Evolutionary conservation across 2,797 vertebrate species (phyloP).

Genomic region (Sebastolobus alascanus): DNA sequence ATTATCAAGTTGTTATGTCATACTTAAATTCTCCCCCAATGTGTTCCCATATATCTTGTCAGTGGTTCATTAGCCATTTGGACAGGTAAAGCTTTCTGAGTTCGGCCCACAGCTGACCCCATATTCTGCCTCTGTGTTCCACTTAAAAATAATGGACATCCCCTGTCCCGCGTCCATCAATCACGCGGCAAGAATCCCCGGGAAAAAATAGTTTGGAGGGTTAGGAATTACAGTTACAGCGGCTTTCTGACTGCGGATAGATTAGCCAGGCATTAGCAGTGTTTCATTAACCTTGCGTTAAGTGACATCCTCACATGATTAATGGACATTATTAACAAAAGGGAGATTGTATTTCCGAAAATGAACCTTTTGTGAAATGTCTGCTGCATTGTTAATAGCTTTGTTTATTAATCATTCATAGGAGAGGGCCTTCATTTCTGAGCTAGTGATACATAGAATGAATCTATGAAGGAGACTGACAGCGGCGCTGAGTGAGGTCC

Average conservation of each 20-base stretch:
- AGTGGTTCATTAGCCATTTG: constrained; percentile 81
- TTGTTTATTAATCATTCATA: constrained; percentile 86
- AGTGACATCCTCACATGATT: constrained; percentile 83
- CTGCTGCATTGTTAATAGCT: constrained; percentile 80
- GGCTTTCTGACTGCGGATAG: constrained; percentile 82
- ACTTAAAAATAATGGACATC: constrained; percentile 86
- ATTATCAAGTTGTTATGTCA: constrained; percentile 84
- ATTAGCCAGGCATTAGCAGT: constrained; percentile 85
- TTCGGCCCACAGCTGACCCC: constrained; percentile 78
- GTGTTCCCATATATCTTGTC: constrained; percentile 84
- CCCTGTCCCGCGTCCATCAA: constrained; percentile 83
- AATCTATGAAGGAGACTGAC: constrained; percentile 62
- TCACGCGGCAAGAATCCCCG: constrained; percentile 69
- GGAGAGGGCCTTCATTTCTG: constrained; percentile 69
- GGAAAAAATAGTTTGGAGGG: constrained; percentile 74
- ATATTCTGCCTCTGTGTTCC: constrained; percentile 81
- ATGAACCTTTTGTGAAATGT: constrained; percentile 84
- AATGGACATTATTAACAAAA: constrained; percentile 87
- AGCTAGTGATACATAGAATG: constrained; percentile 67
- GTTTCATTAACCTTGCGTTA: constrained; percentile 88
- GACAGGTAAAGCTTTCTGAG: constrained; percentile 82
- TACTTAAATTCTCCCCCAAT: constrained; percentile 80
- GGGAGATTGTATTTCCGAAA: constrained; percentile 84
- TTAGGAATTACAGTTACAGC: constrained; percentile 78
- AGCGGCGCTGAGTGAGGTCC: constrained; percentile 40